Evolutionary conservation across 2,888 invertebrate species (phyloP).

Genomic region (Erpobdella octoculata): DNA sequence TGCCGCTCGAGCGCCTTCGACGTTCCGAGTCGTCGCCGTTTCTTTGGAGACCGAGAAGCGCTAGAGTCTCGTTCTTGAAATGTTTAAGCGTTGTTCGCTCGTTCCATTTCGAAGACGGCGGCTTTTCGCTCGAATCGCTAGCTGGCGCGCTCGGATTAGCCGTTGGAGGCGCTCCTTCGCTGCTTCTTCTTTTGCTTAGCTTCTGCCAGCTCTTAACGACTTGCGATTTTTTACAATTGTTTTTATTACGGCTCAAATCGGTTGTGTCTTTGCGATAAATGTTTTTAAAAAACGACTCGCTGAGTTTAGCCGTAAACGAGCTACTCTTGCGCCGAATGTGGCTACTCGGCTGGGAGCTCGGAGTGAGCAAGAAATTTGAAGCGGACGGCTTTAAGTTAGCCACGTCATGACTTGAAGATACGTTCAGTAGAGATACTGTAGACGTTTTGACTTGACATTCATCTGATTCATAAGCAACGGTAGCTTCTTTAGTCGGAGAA

Average conservation of each 20-base stretch:
- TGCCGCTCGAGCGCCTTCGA: neutral
- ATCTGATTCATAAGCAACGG: too few species aligned
- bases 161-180: neutral
- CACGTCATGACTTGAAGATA: too few species aligned
- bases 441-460: too few species aligned
- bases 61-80: neutral
- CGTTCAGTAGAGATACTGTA: too few species aligned
- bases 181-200: conserved; percentile 3
- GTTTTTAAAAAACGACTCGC: neutral
- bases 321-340: conserved; percentile 19
- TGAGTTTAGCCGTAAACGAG: conserved; percentile 8
- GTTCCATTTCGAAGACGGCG: neutral
- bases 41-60: neutral
- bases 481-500: too few species aligned
- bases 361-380: too few species aligned
- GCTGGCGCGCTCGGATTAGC: neutral
- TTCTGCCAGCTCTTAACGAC: neutral
- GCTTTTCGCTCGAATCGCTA: neutral
- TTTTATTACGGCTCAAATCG: neutral
- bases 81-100: neutral
- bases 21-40: neutral
- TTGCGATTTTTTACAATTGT: neutral
- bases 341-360: too few species aligned
- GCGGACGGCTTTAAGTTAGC: too few species aligned
- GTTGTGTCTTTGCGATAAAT: neutral